phyloP scores from a whole-genome alignment of 2,113 vertebrate species.

The Leptosomus discolor region DNA sequence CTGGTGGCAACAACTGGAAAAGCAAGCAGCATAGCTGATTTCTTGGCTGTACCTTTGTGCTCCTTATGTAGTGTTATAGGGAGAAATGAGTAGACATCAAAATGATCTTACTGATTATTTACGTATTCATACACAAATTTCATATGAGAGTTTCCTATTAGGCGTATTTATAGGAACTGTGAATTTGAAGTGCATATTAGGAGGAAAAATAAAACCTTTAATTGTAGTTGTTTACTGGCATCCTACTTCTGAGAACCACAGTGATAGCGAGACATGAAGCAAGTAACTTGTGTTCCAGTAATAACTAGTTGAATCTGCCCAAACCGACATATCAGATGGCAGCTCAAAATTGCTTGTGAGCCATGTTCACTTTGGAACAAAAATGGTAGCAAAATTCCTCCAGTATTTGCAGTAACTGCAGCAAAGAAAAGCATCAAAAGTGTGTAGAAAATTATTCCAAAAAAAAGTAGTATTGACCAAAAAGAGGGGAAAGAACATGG shows the following conservation, averaged over 20 bases:
- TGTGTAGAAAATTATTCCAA: fast-evolving
- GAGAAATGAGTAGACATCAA: neutral
- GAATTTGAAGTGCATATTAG: neutral
- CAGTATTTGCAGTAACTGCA: neutral
- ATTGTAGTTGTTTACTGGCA: neutral
- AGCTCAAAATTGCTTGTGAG: neutral
- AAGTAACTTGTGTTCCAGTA: neutral
- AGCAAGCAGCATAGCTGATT: neutral
- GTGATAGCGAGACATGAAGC: neutral
- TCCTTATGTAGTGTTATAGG: neutral
- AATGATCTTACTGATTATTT: neutral
- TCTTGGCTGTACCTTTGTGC: neutral
- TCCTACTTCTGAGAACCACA: neutral
- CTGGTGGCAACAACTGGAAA: neutral
- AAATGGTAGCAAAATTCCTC: neutral
- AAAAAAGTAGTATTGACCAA: neutral
- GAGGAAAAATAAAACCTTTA: neutral
- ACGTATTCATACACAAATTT: neutral
- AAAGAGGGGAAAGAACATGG: fast-evolving
- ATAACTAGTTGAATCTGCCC: neutral
- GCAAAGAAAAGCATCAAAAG: neutral
- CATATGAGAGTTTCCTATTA: neutral
- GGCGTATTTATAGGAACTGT: neutral
- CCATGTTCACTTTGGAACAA: neutral
- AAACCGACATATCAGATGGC: neutral